These are phyloP conservation scores for Saxidomus purpurata DNA, from an alignment of 1,140 invertebrate species.

Conservation along the genomic window DNA sequence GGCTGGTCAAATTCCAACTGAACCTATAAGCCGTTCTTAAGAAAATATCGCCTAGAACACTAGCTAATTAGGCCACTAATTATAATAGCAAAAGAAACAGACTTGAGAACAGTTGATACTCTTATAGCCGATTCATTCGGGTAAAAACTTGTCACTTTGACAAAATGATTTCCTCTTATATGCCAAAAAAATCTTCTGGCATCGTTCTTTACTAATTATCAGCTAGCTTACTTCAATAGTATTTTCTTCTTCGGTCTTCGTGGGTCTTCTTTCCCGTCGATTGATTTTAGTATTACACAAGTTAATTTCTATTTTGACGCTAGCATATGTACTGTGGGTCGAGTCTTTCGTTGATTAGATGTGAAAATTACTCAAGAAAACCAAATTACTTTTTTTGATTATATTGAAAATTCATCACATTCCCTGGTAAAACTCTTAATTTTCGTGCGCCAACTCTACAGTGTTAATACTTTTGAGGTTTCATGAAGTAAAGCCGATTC, in stretches of 20 bases:
- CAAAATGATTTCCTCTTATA: constrained; percentile 64
- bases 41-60: constrained; percentile 1
- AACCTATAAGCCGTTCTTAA: constrained; percentile 23
- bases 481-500: constrained; percentile 23
- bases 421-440: constrained; percentile 30
- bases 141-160: constrained; percentile 64
- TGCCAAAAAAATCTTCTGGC: constrained; percentile 57
- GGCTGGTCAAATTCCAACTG: constrained; percentile 1
- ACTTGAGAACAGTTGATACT: constrained; percentile 58
- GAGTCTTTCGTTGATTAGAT: constrained; percentile 46
- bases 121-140: constrained; percentile 59
- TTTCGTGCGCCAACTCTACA: constrained; percentile 4
- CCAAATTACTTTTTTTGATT: constrained; percentile 53
- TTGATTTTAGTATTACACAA: constrained; percentile 40
- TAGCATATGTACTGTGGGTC: constrained; percentile 30
- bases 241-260: not conserved
- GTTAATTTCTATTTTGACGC: constrained; percentile 53
- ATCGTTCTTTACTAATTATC: constrained; percentile 39
- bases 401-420: constrained; percentile 48
- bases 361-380: constrained; percentile 52
- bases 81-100: constrained; percentile 51
- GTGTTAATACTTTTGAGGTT: constrained; percentile 28
- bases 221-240: constrained; percentile 50
- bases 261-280: constrained; percentile 8
- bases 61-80: constrained; percentile 48